Conservation (phyloP, 2,888 invertebrate species). For the Aleiodes testaceus region DNA sequence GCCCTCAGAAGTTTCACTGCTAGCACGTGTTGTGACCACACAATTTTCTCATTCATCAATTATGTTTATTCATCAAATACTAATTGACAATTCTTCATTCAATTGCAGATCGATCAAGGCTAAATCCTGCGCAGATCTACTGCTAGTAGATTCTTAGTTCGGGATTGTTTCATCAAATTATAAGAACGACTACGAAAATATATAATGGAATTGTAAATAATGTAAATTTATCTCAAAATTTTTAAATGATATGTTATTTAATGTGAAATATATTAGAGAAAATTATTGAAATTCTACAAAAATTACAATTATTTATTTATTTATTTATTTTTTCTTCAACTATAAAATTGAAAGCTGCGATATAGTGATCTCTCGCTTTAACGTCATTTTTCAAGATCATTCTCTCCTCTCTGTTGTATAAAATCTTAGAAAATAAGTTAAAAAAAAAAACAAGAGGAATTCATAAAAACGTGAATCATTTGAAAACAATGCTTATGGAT, state of each 20-base stretch:
- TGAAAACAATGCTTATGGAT: constrained; percentile 9
- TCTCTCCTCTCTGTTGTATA: constrained; percentile 45
- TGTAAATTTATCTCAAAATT: constrained; percentile 60
- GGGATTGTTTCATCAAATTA: constrained; percentile 12
- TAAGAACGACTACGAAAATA: constrained; percentile 33
- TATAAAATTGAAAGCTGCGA: constrained; percentile 40
- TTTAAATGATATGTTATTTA: constrained; percentile 57
- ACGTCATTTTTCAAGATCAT: constrained; percentile 15
- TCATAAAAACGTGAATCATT: constrained; percentile 21
- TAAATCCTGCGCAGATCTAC: constrained; percentile 83
- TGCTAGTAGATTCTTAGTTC: constrained; percentile 73
- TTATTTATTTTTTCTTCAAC: constrained; percentile 55
- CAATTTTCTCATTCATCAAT: too few species aligned
- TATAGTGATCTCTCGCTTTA: constrained; percentile 42
- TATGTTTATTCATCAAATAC: too few species aligned
- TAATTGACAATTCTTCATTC: constrained; percentile 35
- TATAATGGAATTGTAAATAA: constrained; percentile 57
- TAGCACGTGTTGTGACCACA: too few species aligned
- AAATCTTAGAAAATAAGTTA: constrained; percentile 56
- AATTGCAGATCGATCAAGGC: constrained; percentile 80
- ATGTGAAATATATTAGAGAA: constrained; percentile 36
- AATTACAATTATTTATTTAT: constrained; percentile 34
- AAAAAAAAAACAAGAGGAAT: constrained; percentile 39
- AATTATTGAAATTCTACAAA: constrained; percentile 21
- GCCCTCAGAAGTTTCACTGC: too few species aligned